A percentile compares a stretch with the other conserved stretches of the same genome.
These are phyloP conservation scores for Caenorhabditis sp. DNA, from an alignment of 2,888 invertebrate species.

Conservation along the genomic window DNA sequence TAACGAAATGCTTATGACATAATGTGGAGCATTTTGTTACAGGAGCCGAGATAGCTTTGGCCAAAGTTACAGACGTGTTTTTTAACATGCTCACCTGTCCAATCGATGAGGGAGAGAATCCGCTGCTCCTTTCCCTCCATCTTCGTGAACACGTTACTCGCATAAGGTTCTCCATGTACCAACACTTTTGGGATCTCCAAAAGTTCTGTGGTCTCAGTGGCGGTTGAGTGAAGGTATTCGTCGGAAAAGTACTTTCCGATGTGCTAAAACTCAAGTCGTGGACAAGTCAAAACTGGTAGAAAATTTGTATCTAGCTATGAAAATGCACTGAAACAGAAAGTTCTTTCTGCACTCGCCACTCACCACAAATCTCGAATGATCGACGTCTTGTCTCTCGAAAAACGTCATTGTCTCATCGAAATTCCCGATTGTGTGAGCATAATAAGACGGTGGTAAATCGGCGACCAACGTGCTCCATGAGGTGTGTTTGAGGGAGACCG, in stretches of 20 bases:
- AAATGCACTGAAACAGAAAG: neutral
- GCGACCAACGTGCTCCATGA: conserved; percentile 78
- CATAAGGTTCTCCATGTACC: conserved; percentile 79
- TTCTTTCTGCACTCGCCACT: neutral
- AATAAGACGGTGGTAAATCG: conserved; percentile 72
- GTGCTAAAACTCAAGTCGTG: conserved; percentile 37
- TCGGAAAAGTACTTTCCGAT: conserved; percentile 71
- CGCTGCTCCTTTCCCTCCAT: conserved; percentile 68
- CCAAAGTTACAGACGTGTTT: no score
- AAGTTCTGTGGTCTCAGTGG: conserved; percentile 70
- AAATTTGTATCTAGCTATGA: no score
- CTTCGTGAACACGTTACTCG: conserved; percentile 75
- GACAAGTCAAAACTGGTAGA: neutral
- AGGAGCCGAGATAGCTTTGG: no score
- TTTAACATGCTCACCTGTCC: conserved; percentile 72
- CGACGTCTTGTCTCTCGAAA: conserved; percentile 72
- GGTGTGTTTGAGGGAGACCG: conserved; percentile 73
- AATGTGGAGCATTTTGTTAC: no score
- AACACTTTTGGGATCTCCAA: conserved; percentile 73
- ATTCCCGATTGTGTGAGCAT: conserved; percentile 68
- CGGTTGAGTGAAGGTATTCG: conserved; percentile 72
- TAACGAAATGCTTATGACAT: no score
- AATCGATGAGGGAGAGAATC: conserved; percentile 76
- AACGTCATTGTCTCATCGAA: conserved; percentile 71
- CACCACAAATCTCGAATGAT: conserved; percentile 73